Evolutionary conservation across 1,140 invertebrate species (phyloP), one percentile per base, ranked within the genome.

Genomic region (Colletes latitarsis): DNA sequence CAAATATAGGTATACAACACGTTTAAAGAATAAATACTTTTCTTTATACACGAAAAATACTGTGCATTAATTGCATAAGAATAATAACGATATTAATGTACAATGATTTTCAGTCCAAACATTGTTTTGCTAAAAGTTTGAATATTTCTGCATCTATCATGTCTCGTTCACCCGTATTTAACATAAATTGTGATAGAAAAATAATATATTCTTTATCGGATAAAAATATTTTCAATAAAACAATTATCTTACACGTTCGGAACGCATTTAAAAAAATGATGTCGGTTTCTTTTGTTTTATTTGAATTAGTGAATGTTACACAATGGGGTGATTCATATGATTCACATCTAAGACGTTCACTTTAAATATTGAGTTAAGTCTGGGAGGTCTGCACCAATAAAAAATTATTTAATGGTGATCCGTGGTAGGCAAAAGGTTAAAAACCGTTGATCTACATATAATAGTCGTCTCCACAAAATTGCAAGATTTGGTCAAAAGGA

Each of bases 41-140:
- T 52, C 17, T 52, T 52, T 12, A n/a, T 15, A 55, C 6, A 39
- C 41, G 49, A 53, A 63, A 74, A 64, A 64, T 64, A 75, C n/a
- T 9, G 73, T 75, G 73, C 73, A 57, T 30, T 43, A 43, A 10
- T 75, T 64, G n/a, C 62, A 66, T 66, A 43, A 19, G n/a, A 66
- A 21, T 21, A 55, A 21, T 75, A n/a, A 55, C 17, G 21, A 9
- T 55, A 17, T 17, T 12, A 6, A 46, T n/a, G 10, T 55, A 39
- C 19, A 43, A 19, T 21, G n/a, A 10, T 17, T 17, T 39, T 74
- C 58, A 52, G 19, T 73, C 58, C 19, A 62, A 62, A 62, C 6
- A 0, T 52, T 62, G 49, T 17, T 68, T 52, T 68, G 19, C 19
- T 21, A n/a, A n/a, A n/a, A n/a, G n/a, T n/a, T n/a, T n/a, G n/a